These are phyloP conservation scores for Periophthalmus modestus DNA, from an alignment of 2,113 vertebrate genomes.

Conservation along the genomic window DNA sequence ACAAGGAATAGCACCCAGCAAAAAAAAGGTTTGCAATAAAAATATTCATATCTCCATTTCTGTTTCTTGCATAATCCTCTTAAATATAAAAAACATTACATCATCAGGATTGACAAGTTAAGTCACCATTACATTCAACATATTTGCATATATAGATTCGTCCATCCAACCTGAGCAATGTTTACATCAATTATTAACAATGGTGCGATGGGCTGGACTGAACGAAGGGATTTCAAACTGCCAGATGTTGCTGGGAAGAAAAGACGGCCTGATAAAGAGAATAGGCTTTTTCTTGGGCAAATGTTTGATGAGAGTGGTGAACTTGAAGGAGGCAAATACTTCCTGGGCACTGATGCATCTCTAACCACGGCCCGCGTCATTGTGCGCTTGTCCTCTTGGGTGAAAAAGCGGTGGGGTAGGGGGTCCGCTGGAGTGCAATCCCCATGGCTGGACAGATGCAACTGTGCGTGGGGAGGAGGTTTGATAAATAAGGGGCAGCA, in stretches of 20 bases:
- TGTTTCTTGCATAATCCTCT: neutral
- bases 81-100: neutral
- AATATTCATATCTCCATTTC: neutral
- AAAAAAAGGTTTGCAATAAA: neutral
- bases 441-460: constrained; percentile 64
- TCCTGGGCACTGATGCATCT: constrained; percentile 64
- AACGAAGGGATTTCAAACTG: constrained; percentile 8
- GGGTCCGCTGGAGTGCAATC: constrained; percentile 46
- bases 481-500: constrained; percentile 69
- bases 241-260: constrained; percentile 37
- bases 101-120: neutral
- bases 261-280: constrained; percentile 4
- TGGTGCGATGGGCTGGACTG: no score
- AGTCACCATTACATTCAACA: neutral
- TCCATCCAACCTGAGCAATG: neutral
- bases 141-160: constrained; percentile 14
- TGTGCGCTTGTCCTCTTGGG: constrained; percentile 58
- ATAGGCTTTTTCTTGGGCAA: constrained; percentile 49
- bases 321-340: constrained; percentile 70
- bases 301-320: constrained; percentile 66
- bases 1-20: neutral
- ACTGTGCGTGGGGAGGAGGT: constrained; percentile 47
- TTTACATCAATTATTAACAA: constrained; percentile 8
- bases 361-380: constrained; percentile 58
- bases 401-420: constrained; percentile 29